These are phyloP conservation scores for Silurus asotus DNA, from an alignment of 2,113 vertebrate genomes.

Conservation along the genomic window DNA sequence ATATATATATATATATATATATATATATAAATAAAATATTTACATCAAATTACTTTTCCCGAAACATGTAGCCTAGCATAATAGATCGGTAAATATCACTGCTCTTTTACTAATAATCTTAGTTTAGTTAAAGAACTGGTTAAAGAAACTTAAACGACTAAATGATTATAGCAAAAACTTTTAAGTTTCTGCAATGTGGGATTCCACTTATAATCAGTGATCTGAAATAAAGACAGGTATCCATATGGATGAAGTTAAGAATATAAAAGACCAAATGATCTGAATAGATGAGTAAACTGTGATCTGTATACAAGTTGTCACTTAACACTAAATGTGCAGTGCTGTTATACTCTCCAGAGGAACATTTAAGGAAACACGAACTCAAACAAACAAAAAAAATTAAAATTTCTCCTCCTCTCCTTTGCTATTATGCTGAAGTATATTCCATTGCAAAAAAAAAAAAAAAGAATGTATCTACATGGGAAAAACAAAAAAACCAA, in stretches of 20 bases:
- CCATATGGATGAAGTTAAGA: not conserved
- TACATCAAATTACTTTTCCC: no score
- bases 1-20: no score
- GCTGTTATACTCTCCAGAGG: not conserved
- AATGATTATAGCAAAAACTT: not conserved
- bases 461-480: not conserved
- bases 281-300: not conserved
- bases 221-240: not conserved
- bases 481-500: no score
- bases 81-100: no score
- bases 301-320: not conserved
- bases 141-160: not conserved
- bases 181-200: not conserved
- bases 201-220: not conserved
- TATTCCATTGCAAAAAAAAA: not conserved
- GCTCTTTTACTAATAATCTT: no score
- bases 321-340: not conserved
- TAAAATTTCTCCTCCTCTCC: not conserved
- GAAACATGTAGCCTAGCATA: no score
- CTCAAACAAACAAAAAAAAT: no score
- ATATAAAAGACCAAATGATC: not conserved
- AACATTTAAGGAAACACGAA: not conserved
- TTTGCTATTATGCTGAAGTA: not conserved
- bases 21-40: no score
- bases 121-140: no score